Evolutionary conservation across 2,113 vertebrate genomes (phyloP).

Genomic region (Galeopterus variegatus): DNA sequence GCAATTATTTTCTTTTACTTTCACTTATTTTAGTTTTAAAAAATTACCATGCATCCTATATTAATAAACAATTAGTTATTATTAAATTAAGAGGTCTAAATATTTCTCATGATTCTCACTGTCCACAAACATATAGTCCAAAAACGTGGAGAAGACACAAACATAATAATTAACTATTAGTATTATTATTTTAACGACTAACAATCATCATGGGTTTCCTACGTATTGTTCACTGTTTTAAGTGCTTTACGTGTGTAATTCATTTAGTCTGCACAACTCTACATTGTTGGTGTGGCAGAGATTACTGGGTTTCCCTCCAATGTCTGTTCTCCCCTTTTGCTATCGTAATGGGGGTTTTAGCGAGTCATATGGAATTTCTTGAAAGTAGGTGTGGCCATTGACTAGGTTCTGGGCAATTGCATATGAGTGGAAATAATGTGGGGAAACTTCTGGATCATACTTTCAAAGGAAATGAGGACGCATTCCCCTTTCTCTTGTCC

Average conservation of each 20-base stretch:
- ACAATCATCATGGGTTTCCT: neutral
- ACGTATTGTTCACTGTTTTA: neutral
- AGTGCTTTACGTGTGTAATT: neutral
- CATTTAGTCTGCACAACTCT: neutral
- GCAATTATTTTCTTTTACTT: constrained; percentile 17
- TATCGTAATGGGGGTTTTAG: neutral
- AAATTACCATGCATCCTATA: neutral
- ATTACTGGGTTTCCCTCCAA: neutral
- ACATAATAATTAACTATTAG: neutral
- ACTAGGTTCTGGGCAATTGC: neutral
- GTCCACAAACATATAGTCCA: neutral
- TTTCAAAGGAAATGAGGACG: neutral
- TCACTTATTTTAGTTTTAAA: neutral
- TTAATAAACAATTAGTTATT: neutral
- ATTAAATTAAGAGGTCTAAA: constrained; percentile 16
- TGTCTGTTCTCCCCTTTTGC: neutral
- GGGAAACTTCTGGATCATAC: neutral
- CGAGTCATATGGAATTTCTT: neutral
- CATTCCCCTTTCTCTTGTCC: neutral
- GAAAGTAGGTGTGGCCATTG: neutral
- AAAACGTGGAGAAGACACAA: neutral
- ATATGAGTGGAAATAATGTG: neutral
- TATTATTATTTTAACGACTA: neutral
- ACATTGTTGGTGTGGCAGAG: neutral
- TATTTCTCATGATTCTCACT: neutral